Conservation (phyloP, 2,113 vertebrate species). For the Girardinichthys multiradiatus region DNA sequence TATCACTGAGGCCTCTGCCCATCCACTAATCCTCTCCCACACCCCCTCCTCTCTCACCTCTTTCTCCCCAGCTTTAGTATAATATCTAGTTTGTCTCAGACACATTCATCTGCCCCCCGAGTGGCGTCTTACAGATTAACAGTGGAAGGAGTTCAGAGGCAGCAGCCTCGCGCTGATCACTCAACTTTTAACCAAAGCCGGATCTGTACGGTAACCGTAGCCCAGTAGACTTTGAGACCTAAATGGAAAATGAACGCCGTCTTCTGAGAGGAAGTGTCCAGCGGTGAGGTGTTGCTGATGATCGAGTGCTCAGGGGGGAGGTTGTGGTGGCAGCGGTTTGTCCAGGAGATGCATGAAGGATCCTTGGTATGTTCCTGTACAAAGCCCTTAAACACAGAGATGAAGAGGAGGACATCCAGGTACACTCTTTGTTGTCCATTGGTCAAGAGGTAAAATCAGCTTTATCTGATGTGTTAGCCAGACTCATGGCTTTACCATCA, state of each 20-base stretch:
- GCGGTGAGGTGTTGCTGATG: constrained; percentile 36
- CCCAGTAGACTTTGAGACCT: constrained; percentile 62
- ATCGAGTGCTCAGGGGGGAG: constrained; percentile 33
- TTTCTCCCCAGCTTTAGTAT: constrained; percentile 55
- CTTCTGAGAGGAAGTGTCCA: constrained; percentile 8
- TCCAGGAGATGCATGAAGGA: constrained; percentile 74
- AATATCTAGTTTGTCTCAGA: constrained; percentile 77
- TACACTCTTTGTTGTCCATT: constrained; percentile 49
- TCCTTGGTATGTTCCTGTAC: constrained; percentile 80
- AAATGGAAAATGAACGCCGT: constrained; percentile 18
- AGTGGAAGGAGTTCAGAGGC: constrained; percentile 54
- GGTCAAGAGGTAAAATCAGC: constrained; percentile 27
- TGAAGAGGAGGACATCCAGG: constrained; percentile 78
- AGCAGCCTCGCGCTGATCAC: constrained; percentile 55
- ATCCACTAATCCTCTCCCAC: constrained; percentile 63
- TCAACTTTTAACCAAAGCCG: constrained; percentile 71
- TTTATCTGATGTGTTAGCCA: constrained; percentile 12
- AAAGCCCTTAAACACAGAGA: constrained; percentile 80
- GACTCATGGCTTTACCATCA: background rate
- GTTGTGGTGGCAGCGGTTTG: constrained; percentile 64
- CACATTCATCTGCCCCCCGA: constrained; percentile 75
- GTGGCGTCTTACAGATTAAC: constrained; percentile 76
- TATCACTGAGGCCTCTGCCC: constrained; percentile 72
- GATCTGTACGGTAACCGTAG: constrained; percentile 34
- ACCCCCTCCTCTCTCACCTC: constrained; percentile 52